Conservation (phyloP, 2,888 invertebrate genomes). For the Barypeithes pellucidus region DNA sequence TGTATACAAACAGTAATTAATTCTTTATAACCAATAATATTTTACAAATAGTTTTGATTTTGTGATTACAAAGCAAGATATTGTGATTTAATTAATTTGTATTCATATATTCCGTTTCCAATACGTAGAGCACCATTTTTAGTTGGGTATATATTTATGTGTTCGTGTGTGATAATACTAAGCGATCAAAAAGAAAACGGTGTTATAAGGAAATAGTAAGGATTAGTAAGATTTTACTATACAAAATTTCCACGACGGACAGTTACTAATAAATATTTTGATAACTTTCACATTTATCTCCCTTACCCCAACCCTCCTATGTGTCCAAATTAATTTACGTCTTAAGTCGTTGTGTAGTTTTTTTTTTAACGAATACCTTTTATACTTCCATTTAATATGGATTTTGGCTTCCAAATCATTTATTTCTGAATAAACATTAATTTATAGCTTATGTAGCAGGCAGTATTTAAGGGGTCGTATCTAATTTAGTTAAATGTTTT, state of each 20-base stretch:
- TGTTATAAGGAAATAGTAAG: not conserved
- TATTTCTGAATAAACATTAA: not conserved
- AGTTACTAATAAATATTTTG: too few species aligned
- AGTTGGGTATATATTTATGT: constrained; percentile 22
- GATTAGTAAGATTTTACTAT: not conserved
- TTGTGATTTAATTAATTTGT: constrained; percentile 33
- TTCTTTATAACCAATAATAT: constrained; percentile 1
- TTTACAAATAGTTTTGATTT: constrained; percentile 17
- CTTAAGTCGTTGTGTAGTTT: too few species aligned
- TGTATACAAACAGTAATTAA: not conserved
- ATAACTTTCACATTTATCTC: too few species aligned
- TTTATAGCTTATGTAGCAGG: not conserved
- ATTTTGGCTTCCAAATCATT: not conserved
- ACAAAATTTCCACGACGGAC: not conserved
- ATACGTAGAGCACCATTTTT: constrained; percentile 31
- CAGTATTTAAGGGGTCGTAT: not conserved
- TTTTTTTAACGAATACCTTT: too few species aligned
- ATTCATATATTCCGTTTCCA: constrained; percentile 26
- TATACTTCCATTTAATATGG: too few species aligned
- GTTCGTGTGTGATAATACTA: constrained; percentile 27
- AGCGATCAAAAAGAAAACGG: constrained; percentile 18
- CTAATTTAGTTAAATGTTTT: constrained; percentile 1
- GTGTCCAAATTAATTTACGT: too few species aligned
- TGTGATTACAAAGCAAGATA: constrained; percentile 29
- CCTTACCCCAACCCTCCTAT: too few species aligned